Percentiles rank a stretch among this genome's conserved stretches.
phyloP scores from a whole-genome alignment of 1,140 invertebrate species.

The Drosophila ogumai region DNA sequence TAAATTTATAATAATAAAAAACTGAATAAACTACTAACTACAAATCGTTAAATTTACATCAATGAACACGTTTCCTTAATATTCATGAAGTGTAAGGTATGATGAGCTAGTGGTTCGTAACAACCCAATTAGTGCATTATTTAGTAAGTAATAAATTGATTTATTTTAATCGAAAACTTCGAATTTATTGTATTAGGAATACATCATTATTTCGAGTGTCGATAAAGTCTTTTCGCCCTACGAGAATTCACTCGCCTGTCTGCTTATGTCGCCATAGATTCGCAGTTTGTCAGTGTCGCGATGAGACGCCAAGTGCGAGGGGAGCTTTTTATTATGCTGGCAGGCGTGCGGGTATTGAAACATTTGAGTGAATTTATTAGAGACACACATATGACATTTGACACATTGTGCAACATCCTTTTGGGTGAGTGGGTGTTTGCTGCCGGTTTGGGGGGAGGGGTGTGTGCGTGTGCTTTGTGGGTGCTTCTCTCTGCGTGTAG shows the following conservation, averaged over 20 bases:
- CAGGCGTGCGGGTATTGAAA: slow-evolving; percentile 71
- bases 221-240: neutral
- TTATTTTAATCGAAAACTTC: no score
- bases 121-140: neutral
- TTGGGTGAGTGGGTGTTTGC: neutral
- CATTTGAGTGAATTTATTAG: slow-evolving; percentile 83
- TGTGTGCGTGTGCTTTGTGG: neutral
- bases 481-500: slow-evolving; percentile 30
- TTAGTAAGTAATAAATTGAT: no score
- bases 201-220: slow-evolving; percentile 11
- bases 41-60: no score
- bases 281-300: slow-evolving; percentile 50
- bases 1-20: no score
- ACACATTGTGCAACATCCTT: slow-evolving; percentile 78
- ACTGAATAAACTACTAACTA: no score
- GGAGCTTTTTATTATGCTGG: slow-evolving; percentile 70
- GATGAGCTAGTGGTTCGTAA: no score
- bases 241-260: slow-evolving; percentile 25
- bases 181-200: neutral
- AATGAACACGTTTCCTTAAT: no score
- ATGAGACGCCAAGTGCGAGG: slow-evolving; percentile 7
- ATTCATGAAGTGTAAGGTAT: no score
- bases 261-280: slow-evolving; percentile 49
- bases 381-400: slow-evolving; percentile 81
- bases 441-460: neutral